A percentile compares a stretch with the other conserved stretches of the same genome.
phyloP scores from a whole-genome alignment of 2,113 vertebrate genomes.

The Varanus salvator region DNA sequence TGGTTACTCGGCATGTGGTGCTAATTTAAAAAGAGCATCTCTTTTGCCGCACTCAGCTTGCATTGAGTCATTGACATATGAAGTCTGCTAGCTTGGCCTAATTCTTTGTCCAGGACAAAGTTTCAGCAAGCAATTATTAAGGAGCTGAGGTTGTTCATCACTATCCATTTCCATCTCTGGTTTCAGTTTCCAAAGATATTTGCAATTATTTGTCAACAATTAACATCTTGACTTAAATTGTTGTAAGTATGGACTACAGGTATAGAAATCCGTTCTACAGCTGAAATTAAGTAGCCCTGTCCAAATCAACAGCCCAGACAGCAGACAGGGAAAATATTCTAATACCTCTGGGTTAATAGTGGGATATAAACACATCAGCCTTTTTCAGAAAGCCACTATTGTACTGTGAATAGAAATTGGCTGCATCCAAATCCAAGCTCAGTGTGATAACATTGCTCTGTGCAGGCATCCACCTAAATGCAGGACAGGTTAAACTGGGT shows the following conservation, averaged over 20 bases:
- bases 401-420: too few species aligned
- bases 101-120: not conserved
- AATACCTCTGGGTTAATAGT: not conserved
- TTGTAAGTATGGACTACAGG: not conserved
- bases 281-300: not conserved
- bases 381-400: not conserved
- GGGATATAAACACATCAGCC: not conserved
- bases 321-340: not conserved
- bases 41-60: constrained; percentile 10
- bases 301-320: not conserved
- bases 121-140: not conserved
- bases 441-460: too few species aligned
- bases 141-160: too few species aligned
- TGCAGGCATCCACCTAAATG: too few species aligned
- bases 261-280: not conserved
- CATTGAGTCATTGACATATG: constrained; percentile 14
- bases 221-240: not conserved
- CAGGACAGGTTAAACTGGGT: too few species aligned
- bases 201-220: not conserved
- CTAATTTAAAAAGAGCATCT: constrained; percentile 23
- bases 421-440: too few species aligned
- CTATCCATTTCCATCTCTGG: not conserved
- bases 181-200: not conserved
- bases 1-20: not conserved
- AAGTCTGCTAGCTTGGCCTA: constrained; percentile 25